Evolutionary conservation across 1,140 invertebrate species (phyloP).

Genomic region (Periplaneta americana): DNA sequence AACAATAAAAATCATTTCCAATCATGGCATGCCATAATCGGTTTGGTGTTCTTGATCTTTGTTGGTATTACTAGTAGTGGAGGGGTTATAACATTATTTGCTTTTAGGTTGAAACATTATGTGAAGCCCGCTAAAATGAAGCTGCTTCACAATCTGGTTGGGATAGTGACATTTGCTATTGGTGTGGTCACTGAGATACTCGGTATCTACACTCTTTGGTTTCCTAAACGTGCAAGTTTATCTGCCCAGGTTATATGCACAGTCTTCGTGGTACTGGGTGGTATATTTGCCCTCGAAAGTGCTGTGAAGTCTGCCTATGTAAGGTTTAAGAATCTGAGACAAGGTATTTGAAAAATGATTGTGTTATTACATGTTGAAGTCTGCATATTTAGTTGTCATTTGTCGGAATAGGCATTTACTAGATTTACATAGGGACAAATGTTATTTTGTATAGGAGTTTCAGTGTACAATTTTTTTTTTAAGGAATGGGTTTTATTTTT

Average conservation of each 20-base stretch:
- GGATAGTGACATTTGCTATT: conserved; percentile 1
- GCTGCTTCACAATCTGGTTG: conserved; percentile 3
- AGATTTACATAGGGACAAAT: too few relatives aligned
- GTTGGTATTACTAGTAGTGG: conserved; percentile 10
- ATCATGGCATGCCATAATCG: conserved; percentile 2
- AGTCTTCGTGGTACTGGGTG: neutral
- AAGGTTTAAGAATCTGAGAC: neutral
- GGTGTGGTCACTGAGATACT: conserved; percentile 5
- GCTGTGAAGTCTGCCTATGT: conserved; percentile 9
- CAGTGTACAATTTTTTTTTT: too few relatives aligned
- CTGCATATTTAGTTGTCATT: too few relatives aligned
- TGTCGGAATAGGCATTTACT: too few relatives aligned
- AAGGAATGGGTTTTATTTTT: too few relatives aligned
- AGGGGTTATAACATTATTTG: conserved; percentile 7
- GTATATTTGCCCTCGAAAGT: conserved; percentile 10
- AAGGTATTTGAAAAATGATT: neutral
- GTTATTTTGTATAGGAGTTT: too few relatives aligned
- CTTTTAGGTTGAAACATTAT: neutral
- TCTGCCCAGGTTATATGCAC: conserved; percentile 11
- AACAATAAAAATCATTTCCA: conserved; percentile 11
- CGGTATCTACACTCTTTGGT: conserved; percentile 4
- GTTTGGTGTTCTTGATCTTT: neutral
- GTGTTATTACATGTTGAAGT: too few relatives aligned
- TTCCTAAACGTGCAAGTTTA: neutral
- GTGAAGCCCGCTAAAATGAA: conserved; percentile 11